phyloP scores from a whole-genome alignment of 2,888 invertebrate species.

The Drosophila pseudotalamancana region DNA sequence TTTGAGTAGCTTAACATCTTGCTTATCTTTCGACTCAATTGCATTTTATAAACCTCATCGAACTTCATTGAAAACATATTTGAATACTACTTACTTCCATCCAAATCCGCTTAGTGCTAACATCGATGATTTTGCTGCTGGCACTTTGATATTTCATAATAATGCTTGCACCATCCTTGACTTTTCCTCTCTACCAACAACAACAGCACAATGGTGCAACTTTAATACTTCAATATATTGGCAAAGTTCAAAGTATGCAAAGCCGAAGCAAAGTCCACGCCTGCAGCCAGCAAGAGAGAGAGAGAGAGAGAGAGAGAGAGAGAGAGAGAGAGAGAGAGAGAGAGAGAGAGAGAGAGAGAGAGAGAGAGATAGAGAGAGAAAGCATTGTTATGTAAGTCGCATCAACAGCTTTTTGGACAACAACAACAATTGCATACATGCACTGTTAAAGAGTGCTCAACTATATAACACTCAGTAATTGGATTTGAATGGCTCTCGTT shows the following conservation, averaged over 20 bases:
- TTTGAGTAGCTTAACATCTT: neutral
- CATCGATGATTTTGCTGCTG: conserved; percentile 9
- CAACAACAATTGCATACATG: neutral
- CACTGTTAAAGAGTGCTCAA: neutral
- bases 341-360: too few relatives aligned
- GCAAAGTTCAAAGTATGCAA: conserved; percentile 70
- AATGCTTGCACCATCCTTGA: neutral
- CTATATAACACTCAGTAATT: neutral
- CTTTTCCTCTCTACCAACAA: neutral
- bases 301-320: too few relatives aligned
- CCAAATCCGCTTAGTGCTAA: conserved; percentile 12
- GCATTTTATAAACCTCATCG: conserved; percentile 1
- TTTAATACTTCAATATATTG: conserved; percentile 49
- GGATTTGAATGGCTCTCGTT: neutral
- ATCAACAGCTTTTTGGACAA: neutral
- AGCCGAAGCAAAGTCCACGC: conserved; percentile 42
- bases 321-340: too few relatives aligned
- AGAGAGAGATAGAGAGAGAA: too few relatives aligned
- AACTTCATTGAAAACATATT: conserved; percentile 22
- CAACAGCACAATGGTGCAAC: conserved; percentile 15
- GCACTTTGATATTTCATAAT: conserved; percentile 19
- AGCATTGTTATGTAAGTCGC: conserved; percentile 38
- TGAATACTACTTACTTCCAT: conserved; percentile 9
- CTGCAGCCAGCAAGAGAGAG: conserved; percentile 25
- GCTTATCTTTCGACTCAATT: conserved; percentile 21